These are phyloP conservation scores for Arctopsyche grandis DNA, from an alignment of 1,140 invertebrate species.

Conservation along the genomic window DNA sequence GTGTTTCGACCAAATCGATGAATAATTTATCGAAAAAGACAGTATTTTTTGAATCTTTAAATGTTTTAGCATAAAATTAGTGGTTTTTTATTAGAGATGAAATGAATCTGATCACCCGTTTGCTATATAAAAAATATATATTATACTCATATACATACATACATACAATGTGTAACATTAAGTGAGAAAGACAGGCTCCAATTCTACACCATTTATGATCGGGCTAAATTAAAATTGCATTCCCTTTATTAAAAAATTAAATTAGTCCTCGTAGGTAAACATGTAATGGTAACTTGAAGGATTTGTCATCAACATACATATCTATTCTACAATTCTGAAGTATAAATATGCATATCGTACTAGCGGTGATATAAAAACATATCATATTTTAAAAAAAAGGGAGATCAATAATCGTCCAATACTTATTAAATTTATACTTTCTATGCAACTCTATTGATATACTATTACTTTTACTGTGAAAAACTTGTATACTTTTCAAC, in stretches of 20 bases:
- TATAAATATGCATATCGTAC: background rate
- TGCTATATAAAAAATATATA: background rate
- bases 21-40: conserved; percentile 47
- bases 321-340: background rate
- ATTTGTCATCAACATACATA: background rate
- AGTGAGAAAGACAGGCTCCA: conserved; percentile 3
- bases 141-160: background rate
- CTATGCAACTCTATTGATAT: background rate
- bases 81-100: background rate
- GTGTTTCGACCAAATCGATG: conserved; percentile 46
- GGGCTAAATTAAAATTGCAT: too few relatives aligned
- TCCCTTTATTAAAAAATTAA: background rate
- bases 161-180: background rate
- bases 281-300: too few relatives aligned
- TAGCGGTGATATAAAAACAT: background rate
- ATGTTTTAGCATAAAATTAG: conserved; percentile 34
- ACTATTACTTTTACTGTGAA: background rate
- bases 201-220: background rate
- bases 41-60: conserved; percentile 55
- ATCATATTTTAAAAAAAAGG: background rate
- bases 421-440: background rate
- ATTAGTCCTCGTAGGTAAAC: background rate
- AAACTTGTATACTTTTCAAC: background rate
- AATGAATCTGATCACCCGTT: background rate
- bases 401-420: conserved; percentile 13